phyloP scores from a whole-genome alignment of 1,140 invertebrate species.

The Drosophila suzukii region DNA sequence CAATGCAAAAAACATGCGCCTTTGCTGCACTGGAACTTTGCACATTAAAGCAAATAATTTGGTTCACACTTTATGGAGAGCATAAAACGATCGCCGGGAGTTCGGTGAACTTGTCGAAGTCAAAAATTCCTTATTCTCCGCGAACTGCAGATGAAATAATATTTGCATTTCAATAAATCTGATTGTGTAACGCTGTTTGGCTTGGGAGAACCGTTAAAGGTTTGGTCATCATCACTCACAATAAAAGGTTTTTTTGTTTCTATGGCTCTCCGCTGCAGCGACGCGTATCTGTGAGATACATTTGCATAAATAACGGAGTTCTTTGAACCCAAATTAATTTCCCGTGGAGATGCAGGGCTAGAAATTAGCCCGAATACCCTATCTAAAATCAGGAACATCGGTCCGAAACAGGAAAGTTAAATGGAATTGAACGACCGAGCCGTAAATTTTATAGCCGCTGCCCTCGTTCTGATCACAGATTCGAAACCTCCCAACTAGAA shows the following conservation, averaged over 20 bases:
- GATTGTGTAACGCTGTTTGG: constrained; percentile 57
- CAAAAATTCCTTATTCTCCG: constrained; percentile 38
- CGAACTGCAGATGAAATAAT: constrained; percentile 37
- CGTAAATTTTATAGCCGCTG: constrained; percentile 36
- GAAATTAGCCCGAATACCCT: constrained; percentile 7
- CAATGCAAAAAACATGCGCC: constrained; percentile 3
- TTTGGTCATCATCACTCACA: constrained; percentile 40
- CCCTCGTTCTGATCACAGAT: constrained; percentile 32
- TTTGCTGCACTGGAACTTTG: constrained; percentile 21
- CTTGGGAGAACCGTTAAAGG: constrained; percentile 62
- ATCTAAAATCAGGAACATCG: constrained; percentile 20
- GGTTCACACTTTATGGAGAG: constrained; percentile 13
- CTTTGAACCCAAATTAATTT: constrained; percentile 65
- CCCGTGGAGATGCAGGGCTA: constrained; percentile 29
- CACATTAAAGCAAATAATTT: constrained; percentile 25
- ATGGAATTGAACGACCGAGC: constrained; percentile 25
- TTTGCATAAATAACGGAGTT: constrained; percentile 72
- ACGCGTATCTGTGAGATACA: constrained; percentile 76
- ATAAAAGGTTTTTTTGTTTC: constrained; percentile 44
- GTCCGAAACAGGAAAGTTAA: constrained; percentile 25
- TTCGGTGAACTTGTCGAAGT: constrained; percentile 60
- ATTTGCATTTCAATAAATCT: constrained; percentile 76
- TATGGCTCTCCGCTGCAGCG: constrained; percentile 45
- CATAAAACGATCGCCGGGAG: constrained; percentile 15
- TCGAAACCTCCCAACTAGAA: constrained; percentile 12